Percentiles rank a stretch among this genome's conserved stretches.
Evolutionary conservation across 2,888 invertebrate species (phyloP).

Genomic region (Heliconius aoede): DNA sequence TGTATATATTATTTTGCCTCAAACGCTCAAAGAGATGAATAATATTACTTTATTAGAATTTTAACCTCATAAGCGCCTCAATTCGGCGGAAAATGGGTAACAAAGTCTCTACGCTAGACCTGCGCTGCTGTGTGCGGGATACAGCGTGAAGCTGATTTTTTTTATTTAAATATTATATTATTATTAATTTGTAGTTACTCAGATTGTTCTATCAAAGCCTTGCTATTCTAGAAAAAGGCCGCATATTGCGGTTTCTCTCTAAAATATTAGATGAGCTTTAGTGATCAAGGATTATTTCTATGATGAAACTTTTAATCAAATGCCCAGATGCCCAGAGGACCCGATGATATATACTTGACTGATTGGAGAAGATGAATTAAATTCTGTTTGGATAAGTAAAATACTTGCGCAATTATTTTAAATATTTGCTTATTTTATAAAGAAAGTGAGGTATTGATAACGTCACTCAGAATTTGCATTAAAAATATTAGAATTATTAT

Average conservation of each 20-base stretch:
- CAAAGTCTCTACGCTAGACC: no score
- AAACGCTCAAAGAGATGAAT: background rate
- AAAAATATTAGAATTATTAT: no score
- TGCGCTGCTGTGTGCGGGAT: no score
- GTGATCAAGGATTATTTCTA: background rate
- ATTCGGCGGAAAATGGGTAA: no score
- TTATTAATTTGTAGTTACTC: background rate
- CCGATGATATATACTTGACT: background rate
- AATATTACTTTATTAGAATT: slow-evolving; percentile 11
- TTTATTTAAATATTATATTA: background rate
- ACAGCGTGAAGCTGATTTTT: no score
- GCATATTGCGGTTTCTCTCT: background rate
- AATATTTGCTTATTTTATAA: background rate
- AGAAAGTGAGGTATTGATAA: no score
- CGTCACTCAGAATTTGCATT: background rate
- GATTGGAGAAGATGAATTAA: background rate
- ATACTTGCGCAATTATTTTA: background rate
- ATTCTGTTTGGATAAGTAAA: background rate
- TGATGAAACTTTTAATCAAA: background rate
- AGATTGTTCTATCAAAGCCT: background rate
- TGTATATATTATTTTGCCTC: slow-evolving; percentile 1
- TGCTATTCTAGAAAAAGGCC: background rate
- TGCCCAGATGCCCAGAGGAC: no score
- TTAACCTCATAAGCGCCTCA: background rate
- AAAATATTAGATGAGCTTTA: background rate